Conservation (phyloP, 2,797 vertebrate genomes). For the Hapalemur alaotrensis region DNA sequence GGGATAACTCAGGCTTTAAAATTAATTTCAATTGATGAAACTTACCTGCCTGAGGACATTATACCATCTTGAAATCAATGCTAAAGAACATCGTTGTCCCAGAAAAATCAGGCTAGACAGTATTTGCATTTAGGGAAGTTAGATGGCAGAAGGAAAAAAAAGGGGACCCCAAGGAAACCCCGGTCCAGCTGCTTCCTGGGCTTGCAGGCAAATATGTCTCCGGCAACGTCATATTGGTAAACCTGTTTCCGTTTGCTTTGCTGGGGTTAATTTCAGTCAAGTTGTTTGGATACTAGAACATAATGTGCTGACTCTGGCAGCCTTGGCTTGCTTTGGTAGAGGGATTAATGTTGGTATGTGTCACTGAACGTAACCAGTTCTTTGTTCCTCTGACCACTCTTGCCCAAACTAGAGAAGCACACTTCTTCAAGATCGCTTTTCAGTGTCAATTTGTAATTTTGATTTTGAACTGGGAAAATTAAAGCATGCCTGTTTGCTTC, state of each 20-base stretch:
- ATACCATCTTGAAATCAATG: neutral
- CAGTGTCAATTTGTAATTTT: neutral
- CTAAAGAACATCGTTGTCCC: neutral
- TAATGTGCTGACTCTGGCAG: neutral
- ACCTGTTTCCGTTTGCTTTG: neutral
- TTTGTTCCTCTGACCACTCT: neutral
- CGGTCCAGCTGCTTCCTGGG: neutral
- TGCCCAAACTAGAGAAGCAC: neutral
- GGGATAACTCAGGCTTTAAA: neutral
- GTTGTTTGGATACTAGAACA: neutral
- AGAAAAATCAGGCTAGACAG: conserved; percentile 1
- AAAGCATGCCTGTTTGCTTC: neutral
- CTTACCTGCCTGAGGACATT: neutral
- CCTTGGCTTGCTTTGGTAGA: neutral
- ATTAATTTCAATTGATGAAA: conserved; percentile 22
- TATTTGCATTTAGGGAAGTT: neutral
- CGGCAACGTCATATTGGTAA: neutral
- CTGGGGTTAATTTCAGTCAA: neutral
- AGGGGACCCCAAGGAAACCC: neutral
- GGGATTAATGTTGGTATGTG: neutral
- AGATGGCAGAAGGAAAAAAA: neutral
- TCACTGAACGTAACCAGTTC: neutral
- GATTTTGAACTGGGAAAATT: neutral
- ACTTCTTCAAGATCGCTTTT: neutral
- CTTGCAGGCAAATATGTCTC: neutral